phyloP scores from a whole-genome alignment of 2,113 vertebrate species.

The Sciurus niger region DNA sequence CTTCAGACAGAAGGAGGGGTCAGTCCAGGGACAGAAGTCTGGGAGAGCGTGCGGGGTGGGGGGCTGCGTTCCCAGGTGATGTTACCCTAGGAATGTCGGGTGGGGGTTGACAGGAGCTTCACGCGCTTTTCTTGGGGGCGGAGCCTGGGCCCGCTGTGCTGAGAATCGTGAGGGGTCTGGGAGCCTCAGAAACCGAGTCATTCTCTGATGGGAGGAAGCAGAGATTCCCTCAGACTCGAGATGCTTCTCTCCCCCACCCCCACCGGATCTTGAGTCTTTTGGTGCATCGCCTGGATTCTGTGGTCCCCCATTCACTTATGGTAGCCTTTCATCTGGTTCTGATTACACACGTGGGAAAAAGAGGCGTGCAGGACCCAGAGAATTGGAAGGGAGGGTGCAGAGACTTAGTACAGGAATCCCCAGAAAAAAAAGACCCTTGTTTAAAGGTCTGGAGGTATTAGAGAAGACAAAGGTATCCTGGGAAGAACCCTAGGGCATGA shows the following conservation, averaged over 20 bases:
- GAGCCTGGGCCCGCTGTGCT: slow-evolving; percentile 45
- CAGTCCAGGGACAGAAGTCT: slow-evolving; percentile 13
- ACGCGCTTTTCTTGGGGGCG: slow-evolving; percentile 60
- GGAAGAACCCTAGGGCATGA: background rate
- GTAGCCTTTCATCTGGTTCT: slow-evolving; percentile 18
- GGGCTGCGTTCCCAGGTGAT: slow-evolving; percentile 37
- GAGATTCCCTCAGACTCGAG: background rate
- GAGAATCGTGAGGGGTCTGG: slow-evolving; percentile 71
- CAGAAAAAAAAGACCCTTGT: background rate
- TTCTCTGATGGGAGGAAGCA: slow-evolving; percentile 49
- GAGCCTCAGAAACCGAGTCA: slow-evolving; percentile 73
- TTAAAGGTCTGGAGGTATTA: background rate
- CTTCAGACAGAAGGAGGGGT: background rate
- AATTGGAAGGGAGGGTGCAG: background rate
- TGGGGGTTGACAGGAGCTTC: slow-evolving; percentile 45
- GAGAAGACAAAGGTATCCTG: background rate
- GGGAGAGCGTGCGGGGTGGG: background rate
- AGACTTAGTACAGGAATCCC: background rate
- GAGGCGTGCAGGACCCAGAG: background rate
- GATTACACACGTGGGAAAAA: slow-evolving; percentile 8
- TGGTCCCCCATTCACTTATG: background rate
- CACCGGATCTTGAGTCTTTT: background rate
- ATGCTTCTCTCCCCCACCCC: background rate
- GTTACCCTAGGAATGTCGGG: slow-evolving; percentile 15
- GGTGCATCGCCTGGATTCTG: background rate